phyloP scores from a whole-genome alignment of 2,888 invertebrate genomes.

The Pristionchus arcanus region DNA sequence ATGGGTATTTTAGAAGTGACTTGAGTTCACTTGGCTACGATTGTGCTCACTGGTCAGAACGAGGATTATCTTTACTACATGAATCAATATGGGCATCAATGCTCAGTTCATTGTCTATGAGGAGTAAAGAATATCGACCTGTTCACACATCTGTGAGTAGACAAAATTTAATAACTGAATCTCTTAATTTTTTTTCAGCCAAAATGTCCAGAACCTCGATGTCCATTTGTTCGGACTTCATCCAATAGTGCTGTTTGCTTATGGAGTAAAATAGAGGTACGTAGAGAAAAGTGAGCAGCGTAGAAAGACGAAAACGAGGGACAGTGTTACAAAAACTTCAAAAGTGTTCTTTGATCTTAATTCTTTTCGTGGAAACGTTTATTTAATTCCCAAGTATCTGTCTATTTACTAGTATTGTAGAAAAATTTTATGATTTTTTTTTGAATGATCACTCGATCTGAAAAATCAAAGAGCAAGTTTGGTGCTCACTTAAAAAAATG shows the following conservation, averaged over 20 bases:
- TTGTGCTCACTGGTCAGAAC: conserved; percentile 70
- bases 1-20: conserved; percentile 60
- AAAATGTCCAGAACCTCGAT: conserved; percentile 67
- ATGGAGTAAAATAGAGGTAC: conserved; percentile 63
- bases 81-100: conserved; percentile 65
- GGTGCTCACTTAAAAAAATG: background rate
- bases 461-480: background rate
- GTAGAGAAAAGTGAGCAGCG: too few relatives aligned
- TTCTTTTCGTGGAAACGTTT: too few relatives aligned
- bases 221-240: conserved; percentile 68
- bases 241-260: conserved; percentile 68
- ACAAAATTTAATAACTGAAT: background rate
- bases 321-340: too few relatives aligned
- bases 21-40: conserved; percentile 68
- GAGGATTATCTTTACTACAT: conserved; percentile 68
- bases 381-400: too few relatives aligned
- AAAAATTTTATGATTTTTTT: background rate
- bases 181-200: conserved; percentile 38
- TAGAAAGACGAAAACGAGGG: too few relatives aligned
- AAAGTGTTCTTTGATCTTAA: too few relatives aligned
- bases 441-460: background rate
- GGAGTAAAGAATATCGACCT: conserved; percentile 49
- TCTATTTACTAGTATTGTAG: too few relatives aligned
- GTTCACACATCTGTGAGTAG: conserved; percentile 1
- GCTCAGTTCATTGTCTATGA: conserved; percentile 56